Percentiles rank a stretch among this genome's conserved stretches.
Evolutionary conservation across 2,888 invertebrate genomes (phyloP).

Genomic region (Lypha dubia): DNA sequence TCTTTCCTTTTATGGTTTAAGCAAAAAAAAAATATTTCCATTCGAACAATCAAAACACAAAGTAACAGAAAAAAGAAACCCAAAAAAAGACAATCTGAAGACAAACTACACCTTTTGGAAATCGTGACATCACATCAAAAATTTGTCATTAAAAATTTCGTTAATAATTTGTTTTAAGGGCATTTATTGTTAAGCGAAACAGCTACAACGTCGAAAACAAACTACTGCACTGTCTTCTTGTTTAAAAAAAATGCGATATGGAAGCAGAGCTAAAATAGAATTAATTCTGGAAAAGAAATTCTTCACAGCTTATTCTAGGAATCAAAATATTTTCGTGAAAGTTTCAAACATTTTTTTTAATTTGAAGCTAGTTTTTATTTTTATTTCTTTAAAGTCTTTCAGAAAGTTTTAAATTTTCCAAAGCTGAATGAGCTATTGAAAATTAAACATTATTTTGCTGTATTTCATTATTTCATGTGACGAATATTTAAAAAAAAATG

Average conservation of each 20-base stretch:
- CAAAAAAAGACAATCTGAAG: conserved; percentile 61
- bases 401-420: too few relatives aligned
- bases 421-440: too few relatives aligned
- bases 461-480: too few relatives aligned
- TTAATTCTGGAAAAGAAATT: not conserved
- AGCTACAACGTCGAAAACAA: conserved; percentile 24
- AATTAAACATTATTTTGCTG: too few relatives aligned
- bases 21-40: conserved; percentile 21
- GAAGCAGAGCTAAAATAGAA: conserved; percentile 24
- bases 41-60: conserved; percentile 54
- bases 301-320: too few relatives aligned
- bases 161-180: conserved; percentile 81
- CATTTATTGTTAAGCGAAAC: conserved; percentile 68
- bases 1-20: conserved; percentile 51
- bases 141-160: conserved; percentile 83
- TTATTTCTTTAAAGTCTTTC: too few relatives aligned
- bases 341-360: too few relatives aligned
- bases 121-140: conserved; percentile 83
- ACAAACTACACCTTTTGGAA: conserved; percentile 77
- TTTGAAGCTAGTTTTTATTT: too few relatives aligned
- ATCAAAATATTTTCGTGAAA: too few relatives aligned
- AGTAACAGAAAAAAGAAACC: conserved; percentile 13
- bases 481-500: too few relatives aligned
- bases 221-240: conserved; percentile 19
- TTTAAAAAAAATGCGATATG: conserved; percentile 11